phyloP scores from a whole-genome alignment of 2,113 vertebrate genomes.

The Acanthisitta chloris region DNA sequence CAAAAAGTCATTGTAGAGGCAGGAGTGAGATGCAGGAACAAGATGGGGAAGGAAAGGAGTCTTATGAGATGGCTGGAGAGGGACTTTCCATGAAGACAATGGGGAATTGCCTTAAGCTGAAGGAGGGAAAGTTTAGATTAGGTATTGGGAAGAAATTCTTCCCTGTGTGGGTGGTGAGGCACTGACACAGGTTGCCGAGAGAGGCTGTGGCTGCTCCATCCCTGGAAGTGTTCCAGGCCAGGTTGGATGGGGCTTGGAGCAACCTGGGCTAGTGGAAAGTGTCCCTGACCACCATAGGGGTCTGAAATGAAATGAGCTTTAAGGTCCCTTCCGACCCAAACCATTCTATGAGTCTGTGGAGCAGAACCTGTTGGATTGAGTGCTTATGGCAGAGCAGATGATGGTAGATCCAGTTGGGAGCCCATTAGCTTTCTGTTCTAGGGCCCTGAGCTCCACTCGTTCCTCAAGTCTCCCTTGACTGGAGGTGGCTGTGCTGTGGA shows the following conservation, averaged over 20 bases:
- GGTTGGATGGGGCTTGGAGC: neutral
- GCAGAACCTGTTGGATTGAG: neutral
- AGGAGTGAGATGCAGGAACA: neutral
- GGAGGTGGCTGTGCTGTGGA: neutral
- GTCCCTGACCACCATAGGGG: neutral
- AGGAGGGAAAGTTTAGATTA: neutral
- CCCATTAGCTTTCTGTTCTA: neutral
- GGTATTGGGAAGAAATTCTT: neutral
- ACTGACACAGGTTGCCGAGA: neutral
- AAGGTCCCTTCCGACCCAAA: too few relatives aligned
- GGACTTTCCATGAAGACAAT: neutral
- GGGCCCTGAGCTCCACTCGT: neutral
- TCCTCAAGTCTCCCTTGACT: neutral
- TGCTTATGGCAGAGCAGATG: neutral
- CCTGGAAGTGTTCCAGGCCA: neutral
- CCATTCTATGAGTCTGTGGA: neutral
- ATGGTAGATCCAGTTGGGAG: neutral
- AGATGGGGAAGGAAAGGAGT: neutral
- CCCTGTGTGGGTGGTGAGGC: neutral
- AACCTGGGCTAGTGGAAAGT: neutral
- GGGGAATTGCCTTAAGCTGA: neutral
- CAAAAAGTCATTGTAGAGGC: accelerated
- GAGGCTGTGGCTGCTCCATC: neutral
- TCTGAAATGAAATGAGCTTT: too few relatives aligned
- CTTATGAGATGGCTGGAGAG: neutral